Conservation (phyloP, 2,113 vertebrate species). For the Dinomys branickii region DNA sequence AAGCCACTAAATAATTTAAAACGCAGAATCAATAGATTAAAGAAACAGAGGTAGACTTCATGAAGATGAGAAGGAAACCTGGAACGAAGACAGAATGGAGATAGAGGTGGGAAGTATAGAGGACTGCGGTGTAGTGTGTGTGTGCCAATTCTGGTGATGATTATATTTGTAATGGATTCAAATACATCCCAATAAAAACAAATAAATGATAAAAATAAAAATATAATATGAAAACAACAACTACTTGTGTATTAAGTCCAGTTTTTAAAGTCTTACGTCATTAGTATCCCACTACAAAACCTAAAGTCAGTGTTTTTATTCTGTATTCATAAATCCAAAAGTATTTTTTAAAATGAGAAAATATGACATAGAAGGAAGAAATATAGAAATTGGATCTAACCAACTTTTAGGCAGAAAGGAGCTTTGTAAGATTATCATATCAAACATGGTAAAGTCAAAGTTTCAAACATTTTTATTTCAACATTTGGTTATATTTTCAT, state of each 20-base stretch:
- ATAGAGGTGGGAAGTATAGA: neutral
- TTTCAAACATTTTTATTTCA: neutral
- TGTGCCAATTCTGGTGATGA: neutral
- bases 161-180: neutral
- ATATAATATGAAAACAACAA: neutral
- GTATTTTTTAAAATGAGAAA: neutral
- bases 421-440: neutral
- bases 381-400: neutral
- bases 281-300: neutral
- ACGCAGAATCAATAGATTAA: neutral
- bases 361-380: neutral
- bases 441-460: neutral
- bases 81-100: neutral
- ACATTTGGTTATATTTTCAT: neutral
- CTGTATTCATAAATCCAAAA: neutral
- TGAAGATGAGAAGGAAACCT: neutral
- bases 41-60: neutral
- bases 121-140: neutral
- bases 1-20: neutral
- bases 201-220: neutral
- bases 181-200: neutral
- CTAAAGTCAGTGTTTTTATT: neutral
- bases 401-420: neutral
- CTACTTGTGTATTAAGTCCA: neutral
- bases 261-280: neutral